A percentile compares a stretch with the other conserved stretches of the same genome.
Evolutionary conservation across 1,140 invertebrate genomes (phyloP).

Genomic region (Latrodectus geometricus): DNA sequence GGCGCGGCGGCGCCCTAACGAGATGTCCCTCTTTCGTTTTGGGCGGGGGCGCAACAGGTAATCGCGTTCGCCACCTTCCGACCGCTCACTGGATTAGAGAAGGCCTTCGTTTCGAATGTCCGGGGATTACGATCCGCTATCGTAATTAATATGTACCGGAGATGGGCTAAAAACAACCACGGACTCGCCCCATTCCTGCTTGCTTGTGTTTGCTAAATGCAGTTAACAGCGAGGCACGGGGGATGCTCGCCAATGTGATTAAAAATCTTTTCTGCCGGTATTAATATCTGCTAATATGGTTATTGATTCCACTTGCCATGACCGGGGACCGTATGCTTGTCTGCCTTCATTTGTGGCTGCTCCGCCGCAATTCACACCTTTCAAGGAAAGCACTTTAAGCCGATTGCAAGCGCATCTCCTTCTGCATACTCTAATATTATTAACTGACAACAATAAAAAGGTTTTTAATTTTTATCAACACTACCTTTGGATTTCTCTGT

Average conservation of each 20-base stretch:
- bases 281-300: slow-evolving; percentile 31
- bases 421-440: too few species aligned
- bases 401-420: too few species aligned
- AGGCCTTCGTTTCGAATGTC: background rate
- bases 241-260: slow-evolving; percentile 45
- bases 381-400: too few species aligned
- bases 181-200: background rate
- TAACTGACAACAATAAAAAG: too few species aligned
- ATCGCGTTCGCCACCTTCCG: slow-evolving; percentile 54
- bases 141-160: slow-evolving; percentile 57
- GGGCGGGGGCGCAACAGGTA: slow-evolving; percentile 54
- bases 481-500: too few species aligned
- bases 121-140: slow-evolving; percentile 51
- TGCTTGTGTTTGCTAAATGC: slow-evolving; percentile 55
- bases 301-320: background rate
- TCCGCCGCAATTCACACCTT: too few species aligned
- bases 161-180: slow-evolving; percentile 44
- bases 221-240: slow-evolving; percentile 26
- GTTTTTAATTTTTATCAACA: too few species aligned
- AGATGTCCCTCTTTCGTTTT: slow-evolving; percentile 24
- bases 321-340: too few species aligned
- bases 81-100: slow-evolving; percentile 43
- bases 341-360: too few species aligned
- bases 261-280: slow-evolving; percentile 6
- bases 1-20: slow-evolving; percentile 30